These are phyloP conservation scores for Malurus splendens DNA, from an alignment of 2,797 vertebrate genomes.

Conservation along the genomic window DNA sequence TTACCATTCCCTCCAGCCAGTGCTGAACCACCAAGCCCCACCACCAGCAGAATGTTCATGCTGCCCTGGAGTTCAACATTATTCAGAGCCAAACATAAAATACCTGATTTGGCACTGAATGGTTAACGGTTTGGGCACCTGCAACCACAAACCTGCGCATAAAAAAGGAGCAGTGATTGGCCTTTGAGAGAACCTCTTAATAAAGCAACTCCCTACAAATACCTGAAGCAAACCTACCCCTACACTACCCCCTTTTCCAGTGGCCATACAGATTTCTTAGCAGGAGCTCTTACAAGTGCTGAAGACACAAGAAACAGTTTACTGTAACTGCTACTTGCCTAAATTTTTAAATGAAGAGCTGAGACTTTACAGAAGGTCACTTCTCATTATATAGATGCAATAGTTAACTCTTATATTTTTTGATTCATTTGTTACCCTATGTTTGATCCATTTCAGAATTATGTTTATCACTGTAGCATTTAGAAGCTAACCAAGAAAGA, in stretches of 20 bases:
- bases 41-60: not conserved
- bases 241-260: not conserved
- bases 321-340: not conserved
- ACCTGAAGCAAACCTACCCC: not conserved
- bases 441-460: not conserved
- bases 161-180: not conserved
- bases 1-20: not conserved
- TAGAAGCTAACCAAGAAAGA: not conserved
- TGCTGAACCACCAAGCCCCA: not conserved
- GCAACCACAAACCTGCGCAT: not conserved
- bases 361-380: not conserved
- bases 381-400: fast-evolving
- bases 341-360: not conserved
- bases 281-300: not conserved
- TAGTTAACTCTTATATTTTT: not conserved
- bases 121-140: not conserved
- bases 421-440: not conserved
- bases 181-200: not conserved
- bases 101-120: not conserved
- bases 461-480: not conserved
- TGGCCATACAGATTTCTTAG: not conserved
- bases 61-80: not conserved
- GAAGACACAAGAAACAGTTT: not conserved
- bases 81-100: not conserved
- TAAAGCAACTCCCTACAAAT: not conserved